phyloP scores from a whole-genome alignment of 2,888 invertebrate genomes.

The Melangyna quadrimaculata region DNA sequence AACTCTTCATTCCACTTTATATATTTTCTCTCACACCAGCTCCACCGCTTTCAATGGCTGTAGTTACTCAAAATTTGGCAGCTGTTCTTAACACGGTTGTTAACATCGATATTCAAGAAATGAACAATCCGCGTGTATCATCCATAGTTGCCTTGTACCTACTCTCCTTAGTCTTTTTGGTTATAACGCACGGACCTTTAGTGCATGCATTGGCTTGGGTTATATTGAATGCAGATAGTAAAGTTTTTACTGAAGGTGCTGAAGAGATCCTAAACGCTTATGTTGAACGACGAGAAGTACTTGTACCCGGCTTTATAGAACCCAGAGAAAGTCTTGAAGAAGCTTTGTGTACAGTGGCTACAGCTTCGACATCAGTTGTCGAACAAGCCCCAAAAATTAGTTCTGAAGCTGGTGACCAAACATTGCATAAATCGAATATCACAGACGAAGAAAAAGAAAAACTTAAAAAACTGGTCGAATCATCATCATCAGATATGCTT shows the following conservation, averaged over 20 bases:
- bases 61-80: slow-evolving; percentile 85
- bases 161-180: slow-evolving; percentile 96
- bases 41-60: slow-evolving; percentile 82
- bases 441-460: slow-evolving; percentile 97
- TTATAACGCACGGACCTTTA: slow-evolving; percentile 94
- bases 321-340: slow-evolving; percentile 90
- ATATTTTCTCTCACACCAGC: slow-evolving; percentile 91
- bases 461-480: slow-evolving; percentile 76
- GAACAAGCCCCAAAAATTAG: slow-evolving; percentile 56
- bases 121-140: slow-evolving; percentile 88
- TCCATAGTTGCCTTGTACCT: slow-evolving; percentile 95
- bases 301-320: slow-evolving; percentile 85
- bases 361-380: slow-evolving; percentile 73
- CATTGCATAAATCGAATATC: slow-evolving; percentile 85
- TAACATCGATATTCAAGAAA: slow-evolving; percentile 83
- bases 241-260: slow-evolving; percentile 86
- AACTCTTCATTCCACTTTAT: slow-evolving; percentile 95
- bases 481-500: slow-evolving; percentile 74
- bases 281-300: slow-evolving; percentile 83
- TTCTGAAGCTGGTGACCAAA: slow-evolving; percentile 61
- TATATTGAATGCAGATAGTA: slow-evolving; percentile 90
- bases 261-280: slow-evolving; percentile 86
- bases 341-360: slow-evolving; percentile 84
- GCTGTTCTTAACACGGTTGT: slow-evolving; percentile 84
- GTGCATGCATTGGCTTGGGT: slow-evolving; percentile 95